phyloP scores from a whole-genome alignment of 92 coral and sea anemone genomes.

The Palythoa heliodiscus region DNA sequence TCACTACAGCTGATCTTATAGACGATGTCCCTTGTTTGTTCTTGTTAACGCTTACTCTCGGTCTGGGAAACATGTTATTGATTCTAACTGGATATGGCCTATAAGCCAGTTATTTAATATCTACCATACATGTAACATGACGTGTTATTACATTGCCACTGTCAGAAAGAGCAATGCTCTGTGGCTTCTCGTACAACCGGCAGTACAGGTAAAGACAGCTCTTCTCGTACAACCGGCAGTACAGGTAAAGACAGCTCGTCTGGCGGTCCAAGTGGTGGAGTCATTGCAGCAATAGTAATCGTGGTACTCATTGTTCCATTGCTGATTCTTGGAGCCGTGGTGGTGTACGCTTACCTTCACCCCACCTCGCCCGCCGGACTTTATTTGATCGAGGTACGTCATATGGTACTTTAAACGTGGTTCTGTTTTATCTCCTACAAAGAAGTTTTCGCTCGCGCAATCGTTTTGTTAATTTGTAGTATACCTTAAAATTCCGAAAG shows the following conservation, averaged over 20 bases:
- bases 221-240: conserved; percentile 14
- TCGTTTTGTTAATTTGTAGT: no score
- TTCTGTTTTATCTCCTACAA: no score
- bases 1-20: no score
- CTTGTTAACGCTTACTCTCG: no score
- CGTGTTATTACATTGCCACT: background rate
- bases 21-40: no score
- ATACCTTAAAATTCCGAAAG: no score
- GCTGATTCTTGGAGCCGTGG: conserved; percentile 64
- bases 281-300: conserved; percentile 55
- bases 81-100: no score
- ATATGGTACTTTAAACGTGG: no score
- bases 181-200: background rate
- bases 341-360: conserved; percentile 77
- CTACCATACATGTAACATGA: background rate
- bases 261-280: conserved; percentile 60
- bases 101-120: no score
- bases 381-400: conserved; percentile 73
- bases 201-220: conserved; percentile 1
- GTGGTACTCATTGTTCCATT: conserved; percentile 50
- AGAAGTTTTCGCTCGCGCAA: no score
- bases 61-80: no score
- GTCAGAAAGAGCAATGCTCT: conserved; percentile 19
- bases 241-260: conserved; percentile 22
- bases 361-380: conserved; percentile 88